Evolutionary conservation across 2,888 invertebrate genomes (phyloP).

Genomic region (Drosophila prolongata): DNA sequence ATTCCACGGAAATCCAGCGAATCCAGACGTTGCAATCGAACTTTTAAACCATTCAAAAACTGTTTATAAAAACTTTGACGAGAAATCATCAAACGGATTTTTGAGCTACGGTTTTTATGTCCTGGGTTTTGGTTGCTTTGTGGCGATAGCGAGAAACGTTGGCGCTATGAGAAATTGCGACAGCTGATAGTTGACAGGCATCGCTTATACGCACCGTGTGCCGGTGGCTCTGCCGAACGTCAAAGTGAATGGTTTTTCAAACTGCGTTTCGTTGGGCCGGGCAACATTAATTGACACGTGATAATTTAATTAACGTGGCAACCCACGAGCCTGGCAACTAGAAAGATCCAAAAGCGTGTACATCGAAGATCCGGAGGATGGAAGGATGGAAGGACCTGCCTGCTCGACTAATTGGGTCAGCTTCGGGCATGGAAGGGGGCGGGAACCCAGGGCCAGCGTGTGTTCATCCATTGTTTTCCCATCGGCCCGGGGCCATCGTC

Average conservation of each 20-base stretch:
- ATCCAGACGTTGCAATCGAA: constrained; percentile 10
- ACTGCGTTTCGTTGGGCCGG: constrained; percentile 32
- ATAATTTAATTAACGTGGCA: constrained; percentile 74
- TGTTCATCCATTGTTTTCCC: constrained; percentile 63
- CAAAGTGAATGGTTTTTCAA: constrained; percentile 42
- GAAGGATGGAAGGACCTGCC: constrained; percentile 6
- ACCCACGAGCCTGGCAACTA: constrained; percentile 38
- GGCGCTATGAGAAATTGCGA: constrained; percentile 15
- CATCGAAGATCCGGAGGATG: constrained; percentile 51
- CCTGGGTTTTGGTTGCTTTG: constrained; percentile 9
- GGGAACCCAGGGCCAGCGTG: constrained; percentile 19
- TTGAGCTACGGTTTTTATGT: constrained; percentile 57
- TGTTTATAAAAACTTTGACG: constrained; percentile 23
- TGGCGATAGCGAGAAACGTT: not conserved
- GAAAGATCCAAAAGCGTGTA: constrained; percentile 28
- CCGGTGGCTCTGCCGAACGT: constrained; percentile 10
- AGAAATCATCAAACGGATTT: constrained; percentile 61
- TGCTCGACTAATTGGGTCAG: constrained; percentile 67
- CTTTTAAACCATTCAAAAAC: constrained; percentile 2
- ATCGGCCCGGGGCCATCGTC: constrained; percentile 55
- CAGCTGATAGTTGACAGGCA: constrained; percentile 28
- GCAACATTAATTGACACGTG: constrained; percentile 73
- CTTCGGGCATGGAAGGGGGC: constrained; percentile 31
- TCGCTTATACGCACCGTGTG: constrained; percentile 35
- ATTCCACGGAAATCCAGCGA: constrained; percentile 6